Base-by-base conservation (phyloP, 2,797 vertebrate species). In the Pogonophryne albipinna region DNA sequence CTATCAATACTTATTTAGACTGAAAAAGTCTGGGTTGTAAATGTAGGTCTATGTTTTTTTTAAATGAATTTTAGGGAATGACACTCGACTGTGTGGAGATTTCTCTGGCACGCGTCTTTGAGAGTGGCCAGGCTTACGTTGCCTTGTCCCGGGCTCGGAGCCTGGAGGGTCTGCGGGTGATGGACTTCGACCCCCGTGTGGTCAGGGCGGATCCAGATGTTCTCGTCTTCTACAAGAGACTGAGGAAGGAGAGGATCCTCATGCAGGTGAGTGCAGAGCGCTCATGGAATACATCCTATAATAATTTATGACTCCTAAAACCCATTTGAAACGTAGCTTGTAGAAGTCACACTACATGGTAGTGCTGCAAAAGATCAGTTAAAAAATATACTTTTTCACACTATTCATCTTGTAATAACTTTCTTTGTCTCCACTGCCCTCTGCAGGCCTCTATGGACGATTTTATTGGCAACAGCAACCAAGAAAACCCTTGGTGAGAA, bases 21-120 rank as follows among this genome's bases (percentile, higher is more conserved):
- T 38, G 34, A 38, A 6, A 38, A 38, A 38, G 34, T 73, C 8
- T 49, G 8, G 5, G 4, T 41, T 31, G 3, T 41, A 49, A 10
- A 58, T 45, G 50, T 12, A 9, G 3, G 53, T 4, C 6, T 16
- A 0, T 44, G 20, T 20, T 19, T 12, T 62, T 63, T n/a, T 20
- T 7, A 38, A 0, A 3, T 47, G 57, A 45, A 9, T 71, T 82
- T 45, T 2, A 99, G 98, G 98, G 98, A 64, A 99, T 99, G 98
- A 96, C 97, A 4, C 88, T 99, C 69, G 98, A 99, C 27, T 99
- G 97, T 34, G 97, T 99, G 89, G 98, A 99, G 84, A 97, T 99
- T 88, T 99, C 98, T 12, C 86, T 99, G 88, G 94, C 96, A 0
- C 97, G 97, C 0, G 98, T 99, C 71, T 99, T 99, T 91, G 98